Percentiles rank a stretch among this genome's conserved stretches.
Conservation (phyloP, 2,888 invertebrate genomes). For the Andricus curvator region DNA sequence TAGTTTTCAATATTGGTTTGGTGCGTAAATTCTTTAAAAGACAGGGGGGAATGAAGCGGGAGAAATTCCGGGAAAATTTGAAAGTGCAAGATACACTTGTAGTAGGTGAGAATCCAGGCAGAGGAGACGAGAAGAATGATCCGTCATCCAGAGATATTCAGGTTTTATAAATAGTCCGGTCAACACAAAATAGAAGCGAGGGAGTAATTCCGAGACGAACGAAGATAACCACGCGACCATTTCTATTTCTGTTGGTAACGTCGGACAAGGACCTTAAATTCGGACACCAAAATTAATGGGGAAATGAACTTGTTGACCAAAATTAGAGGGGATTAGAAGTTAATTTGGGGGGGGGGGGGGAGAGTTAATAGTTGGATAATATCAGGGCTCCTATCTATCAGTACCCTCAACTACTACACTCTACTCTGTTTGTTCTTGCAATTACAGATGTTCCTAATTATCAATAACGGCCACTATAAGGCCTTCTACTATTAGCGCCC, state of each 20-base stretch:
- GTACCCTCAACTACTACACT: too few species aligned
- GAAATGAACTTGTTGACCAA: constrained; percentile 47
- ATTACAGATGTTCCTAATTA: too few species aligned
- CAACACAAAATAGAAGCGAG: constrained; percentile 71
- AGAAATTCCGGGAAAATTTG: not conserved
- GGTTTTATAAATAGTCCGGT: constrained; percentile 72
- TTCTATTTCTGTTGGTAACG: constrained; percentile 42
- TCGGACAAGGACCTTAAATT: constrained; percentile 55
- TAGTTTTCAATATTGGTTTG: not conserved
- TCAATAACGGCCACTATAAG: too few species aligned
- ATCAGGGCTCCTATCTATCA: too few species aligned
- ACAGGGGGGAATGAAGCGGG: not conserved
- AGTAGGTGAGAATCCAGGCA: constrained; percentile 6
- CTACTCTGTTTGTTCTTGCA: too few species aligned
- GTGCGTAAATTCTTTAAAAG: not conserved
- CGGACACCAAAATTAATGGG: constrained; percentile 55
- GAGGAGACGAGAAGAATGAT: constrained; percentile 48
- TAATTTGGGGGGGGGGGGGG: too few species aligned
- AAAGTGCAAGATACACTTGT: not conserved
- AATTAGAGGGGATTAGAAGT: not conserved
- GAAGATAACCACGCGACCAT: constrained; percentile 60
- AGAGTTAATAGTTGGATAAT: too few species aligned
- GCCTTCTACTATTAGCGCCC: too few species aligned
- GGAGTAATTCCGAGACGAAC: constrained; percentile 64
- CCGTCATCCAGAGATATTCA: constrained; percentile 67